phyloP scores from a whole-genome alignment of 2,113 vertebrate species.

The Coryphaenoides rupestris region DNA sequence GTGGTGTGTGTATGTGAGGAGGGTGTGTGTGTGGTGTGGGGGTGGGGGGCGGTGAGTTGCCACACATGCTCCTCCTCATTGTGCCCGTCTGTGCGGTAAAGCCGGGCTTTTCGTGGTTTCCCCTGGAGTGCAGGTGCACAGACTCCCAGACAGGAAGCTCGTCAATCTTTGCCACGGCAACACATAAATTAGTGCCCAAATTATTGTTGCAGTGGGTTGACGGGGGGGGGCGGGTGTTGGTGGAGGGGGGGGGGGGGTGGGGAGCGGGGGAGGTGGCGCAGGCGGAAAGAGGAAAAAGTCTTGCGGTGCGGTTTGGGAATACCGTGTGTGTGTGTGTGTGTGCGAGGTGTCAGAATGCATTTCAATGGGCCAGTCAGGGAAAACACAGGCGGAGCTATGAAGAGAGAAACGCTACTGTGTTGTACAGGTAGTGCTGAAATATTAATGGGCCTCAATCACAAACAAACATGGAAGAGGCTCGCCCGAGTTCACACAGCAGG shows the following conservation, averaged over 20 bases:
- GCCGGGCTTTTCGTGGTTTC: conserved; percentile 63
- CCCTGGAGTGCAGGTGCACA: conserved; percentile 61
- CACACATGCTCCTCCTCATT: conserved; percentile 59
- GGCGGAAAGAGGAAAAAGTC: conserved; percentile 55
- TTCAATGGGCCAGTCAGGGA: conserved; percentile 68
- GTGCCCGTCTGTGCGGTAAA: conserved; percentile 66
- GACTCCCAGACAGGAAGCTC: conserved; percentile 69
- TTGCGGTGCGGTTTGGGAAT: conserved; percentile 56
- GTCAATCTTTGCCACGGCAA: conserved; percentile 69
- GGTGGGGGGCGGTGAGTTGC: conserved; percentile 36
- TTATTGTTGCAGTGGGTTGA: conserved; percentile 57
- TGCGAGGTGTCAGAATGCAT: conserved; percentile 68
- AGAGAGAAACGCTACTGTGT: conserved; percentile 62
- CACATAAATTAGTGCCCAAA: conserved; percentile 74
- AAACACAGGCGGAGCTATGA: conserved; percentile 62
- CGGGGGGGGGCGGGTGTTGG: neutral
- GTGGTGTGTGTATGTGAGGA: conserved; percentile 14
- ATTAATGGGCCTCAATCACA: conserved; percentile 72
- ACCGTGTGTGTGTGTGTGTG: conserved; percentile 45
- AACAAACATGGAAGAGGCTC: conserved; percentile 69
- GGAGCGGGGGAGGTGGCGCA: conserved; percentile 28
- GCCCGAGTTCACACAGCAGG: conserved; percentile 67
- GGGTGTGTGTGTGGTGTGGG: conserved; percentile 1
- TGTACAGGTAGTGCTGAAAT: conserved; percentile 70
- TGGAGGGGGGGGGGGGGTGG: neutral